A percentile compares a stretch with the other conserved stretches of the same genome.
Conservation (phyloP, 2,888 invertebrate genomes). For the Limenitis camilla region DNA sequence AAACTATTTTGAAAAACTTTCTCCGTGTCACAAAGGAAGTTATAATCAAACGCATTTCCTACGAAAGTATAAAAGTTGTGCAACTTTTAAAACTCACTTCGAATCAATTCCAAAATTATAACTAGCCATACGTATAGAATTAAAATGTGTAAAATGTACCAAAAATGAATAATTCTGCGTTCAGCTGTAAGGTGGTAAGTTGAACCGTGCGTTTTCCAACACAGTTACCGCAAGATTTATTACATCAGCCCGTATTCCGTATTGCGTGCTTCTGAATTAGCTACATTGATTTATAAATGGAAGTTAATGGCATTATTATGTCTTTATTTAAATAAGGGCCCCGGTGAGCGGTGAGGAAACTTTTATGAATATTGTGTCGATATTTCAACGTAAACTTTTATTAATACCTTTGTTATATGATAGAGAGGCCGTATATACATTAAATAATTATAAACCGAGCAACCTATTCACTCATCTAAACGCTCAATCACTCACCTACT, state of each 20-base stretch:
- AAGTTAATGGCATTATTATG: slow-evolving; percentile 39
- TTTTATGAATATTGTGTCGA: neutral
- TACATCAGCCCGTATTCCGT: slow-evolving; percentile 27
- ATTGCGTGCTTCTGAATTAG: slow-evolving; percentile 28
- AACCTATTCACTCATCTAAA: too few species aligned
- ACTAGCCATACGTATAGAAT: neutral
- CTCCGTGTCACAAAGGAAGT: too few species aligned
- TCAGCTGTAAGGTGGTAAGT: slow-evolving; percentile 4
- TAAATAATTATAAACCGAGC: too few species aligned
- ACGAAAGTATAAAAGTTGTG: too few species aligned
- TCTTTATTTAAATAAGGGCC: slow-evolving; percentile 37
- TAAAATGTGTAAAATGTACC: neutral
- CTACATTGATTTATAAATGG: slow-evolving; percentile 44
- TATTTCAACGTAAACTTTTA: too few species aligned
- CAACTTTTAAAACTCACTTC: too few species aligned
- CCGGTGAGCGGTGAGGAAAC: slow-evolving; percentile 1
- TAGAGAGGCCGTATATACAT: too few species aligned
- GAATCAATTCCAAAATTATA: neutral
- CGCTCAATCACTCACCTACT: too few species aligned
- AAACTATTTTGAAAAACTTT: too few species aligned
- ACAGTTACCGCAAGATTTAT: slow-evolving; percentile 56
- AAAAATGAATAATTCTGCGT: slow-evolving; percentile 2
- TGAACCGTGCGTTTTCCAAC: slow-evolving; percentile 15
- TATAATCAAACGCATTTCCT: too few species aligned
- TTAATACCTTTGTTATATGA: too few species aligned